Conservation (phyloP, 37 sponge, comb jelly and placozoan species). For the Oopsacas minuta region DNA sequence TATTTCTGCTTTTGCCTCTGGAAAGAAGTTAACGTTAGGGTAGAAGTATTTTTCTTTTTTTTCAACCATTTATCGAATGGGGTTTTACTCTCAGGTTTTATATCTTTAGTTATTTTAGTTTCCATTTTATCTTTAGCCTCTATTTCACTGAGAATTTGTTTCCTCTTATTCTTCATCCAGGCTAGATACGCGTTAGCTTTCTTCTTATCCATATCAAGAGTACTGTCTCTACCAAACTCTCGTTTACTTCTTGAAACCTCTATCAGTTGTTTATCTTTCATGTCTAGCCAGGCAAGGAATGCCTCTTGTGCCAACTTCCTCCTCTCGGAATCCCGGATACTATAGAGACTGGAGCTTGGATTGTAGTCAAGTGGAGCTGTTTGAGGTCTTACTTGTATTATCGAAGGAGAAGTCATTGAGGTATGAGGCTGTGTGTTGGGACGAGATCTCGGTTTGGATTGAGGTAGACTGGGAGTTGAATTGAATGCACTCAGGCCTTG, state of each 20-base stretch:
- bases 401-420: background rate
- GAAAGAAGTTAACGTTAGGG: background rate
- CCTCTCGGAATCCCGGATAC: background rate
- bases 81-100: background rate
- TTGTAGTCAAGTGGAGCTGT: background rate
- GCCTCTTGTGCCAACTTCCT: background rate
- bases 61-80: background rate
- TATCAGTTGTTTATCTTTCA: background rate
- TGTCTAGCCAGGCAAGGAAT: background rate
- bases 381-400: background rate
- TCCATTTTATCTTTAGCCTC: background rate
- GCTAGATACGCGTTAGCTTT: background rate
- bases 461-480: background rate
- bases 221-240: background rate
- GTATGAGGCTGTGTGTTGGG: background rate
- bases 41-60: background rate
- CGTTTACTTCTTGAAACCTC: background rate
- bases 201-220: background rate
- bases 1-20: background rate
- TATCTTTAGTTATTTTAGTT: background rate
- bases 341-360: background rate
- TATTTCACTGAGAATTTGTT: background rate
- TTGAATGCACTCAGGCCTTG: background rate
- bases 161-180: conserved; percentile 7
- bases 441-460: background rate